These are phyloP conservation scores for Galeopterus variegatus DNA, from an alignment of 2,113 vertebrate species.

Conservation along the genomic window DNA sequence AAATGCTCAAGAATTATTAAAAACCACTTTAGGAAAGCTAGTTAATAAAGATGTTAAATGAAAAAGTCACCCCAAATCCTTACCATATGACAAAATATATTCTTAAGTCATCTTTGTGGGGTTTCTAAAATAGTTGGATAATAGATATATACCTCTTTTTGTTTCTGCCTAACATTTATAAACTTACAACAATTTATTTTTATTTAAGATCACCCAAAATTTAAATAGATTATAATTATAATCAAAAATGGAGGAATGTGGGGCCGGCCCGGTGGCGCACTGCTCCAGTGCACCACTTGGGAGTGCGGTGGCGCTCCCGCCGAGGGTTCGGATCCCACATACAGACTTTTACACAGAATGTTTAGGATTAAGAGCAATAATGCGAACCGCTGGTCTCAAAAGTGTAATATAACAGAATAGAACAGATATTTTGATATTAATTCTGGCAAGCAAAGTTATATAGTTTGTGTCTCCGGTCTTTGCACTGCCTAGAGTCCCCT, in stretches of 20 bases:
- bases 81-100: conserved; percentile 45
- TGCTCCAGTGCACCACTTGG: no score
- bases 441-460: neutral
- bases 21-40: conserved; percentile 13
- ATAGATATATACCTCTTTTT: neutral
- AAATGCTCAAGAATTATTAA: conserved; percentile 25
- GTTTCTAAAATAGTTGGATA: conserved; percentile 19
- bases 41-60: conserved; percentile 54
- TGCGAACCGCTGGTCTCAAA: neutral
- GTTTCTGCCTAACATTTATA: neutral
- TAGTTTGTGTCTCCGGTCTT: neutral
- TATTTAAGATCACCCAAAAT: neutral
- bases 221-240: conserved; percentile 23
- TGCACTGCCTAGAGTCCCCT: neutral
- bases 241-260: neutral
- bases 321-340: no score
- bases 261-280: no score
- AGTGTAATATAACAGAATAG: neutral
- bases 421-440: neutral
- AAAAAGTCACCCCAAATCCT: conserved; percentile 48
- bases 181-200: neutral
- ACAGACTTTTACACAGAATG: neutral
- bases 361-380: neutral
- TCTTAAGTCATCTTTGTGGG: conserved; percentile 28
- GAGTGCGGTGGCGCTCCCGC: no score